Percentiles rank a stretch among this genome's conserved stretches.
Conservation (phyloP, 2,113 vertebrate species). For the Mesembrinibis cayennensis region DNA sequence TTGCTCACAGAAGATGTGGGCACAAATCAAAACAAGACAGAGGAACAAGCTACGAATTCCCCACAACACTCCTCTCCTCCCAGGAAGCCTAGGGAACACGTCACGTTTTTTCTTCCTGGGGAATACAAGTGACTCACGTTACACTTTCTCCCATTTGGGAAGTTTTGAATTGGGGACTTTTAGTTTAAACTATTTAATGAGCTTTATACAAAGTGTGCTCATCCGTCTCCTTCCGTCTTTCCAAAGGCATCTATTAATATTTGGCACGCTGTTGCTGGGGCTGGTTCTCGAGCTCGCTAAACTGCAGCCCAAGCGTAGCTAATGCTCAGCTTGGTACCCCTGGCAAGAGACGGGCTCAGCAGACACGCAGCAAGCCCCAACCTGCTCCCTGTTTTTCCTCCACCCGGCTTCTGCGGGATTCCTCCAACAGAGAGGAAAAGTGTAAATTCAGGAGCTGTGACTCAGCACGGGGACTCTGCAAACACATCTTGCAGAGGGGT, state of each 20-base stretch:
- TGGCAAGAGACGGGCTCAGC: neutral
- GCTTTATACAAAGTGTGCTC: neutral
- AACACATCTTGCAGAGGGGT: neutral
- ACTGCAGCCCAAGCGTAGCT: neutral
- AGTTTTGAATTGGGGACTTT: neutral
- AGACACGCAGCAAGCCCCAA: neutral
- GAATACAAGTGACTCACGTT: neutral
- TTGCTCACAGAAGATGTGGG: neutral
- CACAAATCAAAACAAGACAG: neutral
- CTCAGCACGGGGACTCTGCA: neutral
- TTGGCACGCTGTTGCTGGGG: neutral
- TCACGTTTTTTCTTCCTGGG: neutral
- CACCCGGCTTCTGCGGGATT: neutral
- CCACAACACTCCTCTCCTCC: neutral
- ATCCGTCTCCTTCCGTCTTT: neutral
- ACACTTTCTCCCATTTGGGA: neutral
- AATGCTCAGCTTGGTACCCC: neutral
- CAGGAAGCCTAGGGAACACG: neutral
- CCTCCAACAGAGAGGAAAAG: neutral
- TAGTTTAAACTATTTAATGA: neutral
- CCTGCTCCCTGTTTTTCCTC: neutral
- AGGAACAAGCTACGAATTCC: neutral
- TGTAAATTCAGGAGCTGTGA: neutral
- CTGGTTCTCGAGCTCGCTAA: neutral
- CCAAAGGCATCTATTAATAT: neutral